phyloP scores from a whole-genome alignment of 2,797 vertebrate genomes.

The Rhabdomys pumilio region DNA sequence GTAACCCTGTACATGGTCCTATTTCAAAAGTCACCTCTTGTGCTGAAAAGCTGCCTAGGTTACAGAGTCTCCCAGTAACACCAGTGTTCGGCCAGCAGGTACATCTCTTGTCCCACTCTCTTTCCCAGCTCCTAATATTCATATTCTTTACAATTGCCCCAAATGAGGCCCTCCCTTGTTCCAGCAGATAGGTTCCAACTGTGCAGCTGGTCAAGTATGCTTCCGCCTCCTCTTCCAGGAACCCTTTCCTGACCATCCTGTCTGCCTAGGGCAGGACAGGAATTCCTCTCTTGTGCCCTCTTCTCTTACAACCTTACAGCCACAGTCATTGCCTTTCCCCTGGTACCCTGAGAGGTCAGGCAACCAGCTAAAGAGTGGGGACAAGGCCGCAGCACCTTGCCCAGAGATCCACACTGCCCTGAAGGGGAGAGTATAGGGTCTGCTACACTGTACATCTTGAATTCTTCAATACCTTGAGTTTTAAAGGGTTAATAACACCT shows the following conservation, averaged over 20 bases:
- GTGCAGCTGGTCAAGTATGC: neutral
- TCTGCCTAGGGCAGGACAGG: neutral
- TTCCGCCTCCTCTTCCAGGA: constrained; percentile 19
- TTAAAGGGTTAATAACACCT: neutral
- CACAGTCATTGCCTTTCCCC: neutral
- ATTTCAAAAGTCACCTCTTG: neutral
- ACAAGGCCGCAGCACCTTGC: neutral
- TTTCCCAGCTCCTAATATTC: constrained; percentile 1
- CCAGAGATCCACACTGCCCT: neutral
- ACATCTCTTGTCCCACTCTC: neutral
- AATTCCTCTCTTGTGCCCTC: neutral
- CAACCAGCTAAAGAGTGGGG: neutral
- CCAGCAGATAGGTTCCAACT: neutral
- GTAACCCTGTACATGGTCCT: neutral
- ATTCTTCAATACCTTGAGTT: neutral
- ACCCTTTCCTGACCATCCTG: neutral
- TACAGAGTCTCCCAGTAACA: neutral
- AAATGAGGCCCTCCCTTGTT: neutral
- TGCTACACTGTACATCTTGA: neutral
- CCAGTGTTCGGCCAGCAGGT: neutral
- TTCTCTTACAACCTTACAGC: neutral
- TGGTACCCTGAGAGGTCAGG: neutral
- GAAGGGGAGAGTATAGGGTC: neutral
- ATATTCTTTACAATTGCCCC: neutral
- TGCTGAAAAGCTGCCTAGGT: neutral